These are phyloP conservation scores for Malurus cyaneus DNA, from an alignment of 2,113 vertebrate species.

Conservation along the genomic window DNA sequence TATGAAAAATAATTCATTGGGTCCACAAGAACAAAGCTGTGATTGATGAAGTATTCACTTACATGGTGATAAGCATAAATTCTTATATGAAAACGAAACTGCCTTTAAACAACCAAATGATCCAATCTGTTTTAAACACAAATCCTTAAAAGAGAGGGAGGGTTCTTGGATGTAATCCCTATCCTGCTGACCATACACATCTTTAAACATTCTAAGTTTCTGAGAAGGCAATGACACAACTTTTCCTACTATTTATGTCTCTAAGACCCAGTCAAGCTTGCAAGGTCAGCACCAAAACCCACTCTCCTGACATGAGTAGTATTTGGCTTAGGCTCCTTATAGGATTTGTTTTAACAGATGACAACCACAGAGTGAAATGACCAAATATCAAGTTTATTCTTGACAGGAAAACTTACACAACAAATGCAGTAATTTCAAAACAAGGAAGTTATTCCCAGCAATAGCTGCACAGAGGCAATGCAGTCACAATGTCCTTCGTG, in stretches of 20 bases:
- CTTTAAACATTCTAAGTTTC: neutral
- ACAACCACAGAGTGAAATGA: neutral
- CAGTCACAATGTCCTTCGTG: neutral
- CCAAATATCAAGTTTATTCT: neutral
- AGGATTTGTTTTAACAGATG: neutral
- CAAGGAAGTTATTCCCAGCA: neutral
- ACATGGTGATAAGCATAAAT: neutral
- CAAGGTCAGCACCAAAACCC: neutral
- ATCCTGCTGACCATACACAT: neutral
- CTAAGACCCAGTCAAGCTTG: neutral
- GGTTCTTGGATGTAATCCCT: neutral
- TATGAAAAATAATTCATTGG: neutral
- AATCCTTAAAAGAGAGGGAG: neutral
- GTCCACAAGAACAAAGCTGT: neutral
- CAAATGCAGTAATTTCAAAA: neutral
- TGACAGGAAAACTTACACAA: neutral
- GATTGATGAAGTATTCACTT: neutral
- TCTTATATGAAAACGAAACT: neutral
- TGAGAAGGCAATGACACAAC: neutral
- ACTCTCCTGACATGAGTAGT: neutral
- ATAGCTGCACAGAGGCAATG: neutral
- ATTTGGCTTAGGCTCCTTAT: neutral
- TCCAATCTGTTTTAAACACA: neutral
- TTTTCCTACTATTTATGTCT: neutral
- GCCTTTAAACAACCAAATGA: neutral